These are phyloP conservation scores for Hyposmocoma kahamanoa DNA, from an alignment of 1,140 invertebrate genomes.

Conservation along the genomic window DNA sequence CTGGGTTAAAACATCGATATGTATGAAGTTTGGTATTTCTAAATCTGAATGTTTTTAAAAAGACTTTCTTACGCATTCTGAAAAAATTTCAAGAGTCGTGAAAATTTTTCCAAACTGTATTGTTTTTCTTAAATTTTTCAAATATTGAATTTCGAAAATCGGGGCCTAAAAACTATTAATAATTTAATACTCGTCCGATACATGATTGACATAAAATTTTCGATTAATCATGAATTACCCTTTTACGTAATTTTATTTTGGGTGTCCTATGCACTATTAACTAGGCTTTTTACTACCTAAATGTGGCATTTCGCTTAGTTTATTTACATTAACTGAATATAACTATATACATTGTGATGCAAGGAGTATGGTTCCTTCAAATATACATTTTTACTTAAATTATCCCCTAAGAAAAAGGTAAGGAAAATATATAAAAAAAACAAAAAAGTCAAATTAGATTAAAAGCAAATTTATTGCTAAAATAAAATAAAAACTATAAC, in stretches of 20 bases:
- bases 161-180: conserved; percentile 22
- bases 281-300: conserved; percentile 28
- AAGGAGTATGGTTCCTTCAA: conserved; percentile 73
- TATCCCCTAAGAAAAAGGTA: conserved; percentile 27
- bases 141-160: conserved; percentile 18
- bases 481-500: conserved; percentile 69
- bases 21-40: conserved; percentile 63
- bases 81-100: conserved; percentile 16
- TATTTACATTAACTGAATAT: conserved; percentile 50
- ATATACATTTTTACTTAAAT: conserved; percentile 55
- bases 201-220: conserved; percentile 37
- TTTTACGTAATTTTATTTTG: conserved; percentile 32
- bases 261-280: conserved; percentile 40
- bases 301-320: conserved; percentile 30
- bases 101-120: conserved; percentile 20
- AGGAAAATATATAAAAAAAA: conserved; percentile 64
- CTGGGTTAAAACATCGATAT: conserved; percentile 66
- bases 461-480: conserved; percentile 75
- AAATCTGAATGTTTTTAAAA: conserved; percentile 34
- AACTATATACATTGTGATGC: conserved; percentile 62
- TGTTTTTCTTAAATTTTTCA: conserved; percentile 13
- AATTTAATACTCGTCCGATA: conserved; percentile 23
- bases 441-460: conserved; percentile 60
- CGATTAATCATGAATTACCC: conserved; percentile 41
- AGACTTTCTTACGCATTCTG: too few species aligned